Base-by-base conservation (phyloP, 2,797 vertebrate genomes). In the Pterois miles region DNA sequence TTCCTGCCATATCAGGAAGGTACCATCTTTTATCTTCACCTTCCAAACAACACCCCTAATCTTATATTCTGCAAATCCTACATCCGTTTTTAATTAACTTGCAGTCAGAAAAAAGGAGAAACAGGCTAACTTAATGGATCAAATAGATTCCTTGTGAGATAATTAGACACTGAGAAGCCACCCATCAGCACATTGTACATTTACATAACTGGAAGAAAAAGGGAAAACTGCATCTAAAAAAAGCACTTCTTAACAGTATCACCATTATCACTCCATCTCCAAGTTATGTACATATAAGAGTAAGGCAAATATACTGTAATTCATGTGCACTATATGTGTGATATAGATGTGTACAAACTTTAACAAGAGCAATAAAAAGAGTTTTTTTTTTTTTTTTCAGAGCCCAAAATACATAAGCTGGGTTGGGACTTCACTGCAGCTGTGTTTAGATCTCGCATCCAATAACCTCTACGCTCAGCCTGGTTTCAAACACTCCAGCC, bases 11-110 rank as follows among this genome's bases (percentile, higher is more conserved):
- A 95, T 95, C 92, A 93, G 90, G 85, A 92, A 94, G 92, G 92
- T 93, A 93, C 91, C 88, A 95, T 94, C 93, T 95, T 95, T 95
- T 95, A 96, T 95, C 94, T 95, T 95, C 94, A 94, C 93, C 93
- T 95, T 93, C 91, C 92, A 95, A 95, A 95, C 94, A 96, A 95
- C 94, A 95, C 91, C 90, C 89, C 80, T 86, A 93, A 93, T 94
- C 92, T 92, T 88, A 94, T 92, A 94, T 92, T 93, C 93, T 90
- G 86, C 87, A 89, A 95, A 94, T 94, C 91, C 91, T 91, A 95
- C 94, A 96, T 95, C 91, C 93, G 93, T 91, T 95, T 95, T 94
- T 95, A 95, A 95, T 95, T 95, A 95, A 95, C 92, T 88, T 91
- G 85, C 90, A 93, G 93, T 94, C 93, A 92, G 90, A 91, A 93